Evolutionary conservation across 2,113 vertebrate genomes (phyloP).

Genomic region (Cyprinodon variegatus): DNA sequence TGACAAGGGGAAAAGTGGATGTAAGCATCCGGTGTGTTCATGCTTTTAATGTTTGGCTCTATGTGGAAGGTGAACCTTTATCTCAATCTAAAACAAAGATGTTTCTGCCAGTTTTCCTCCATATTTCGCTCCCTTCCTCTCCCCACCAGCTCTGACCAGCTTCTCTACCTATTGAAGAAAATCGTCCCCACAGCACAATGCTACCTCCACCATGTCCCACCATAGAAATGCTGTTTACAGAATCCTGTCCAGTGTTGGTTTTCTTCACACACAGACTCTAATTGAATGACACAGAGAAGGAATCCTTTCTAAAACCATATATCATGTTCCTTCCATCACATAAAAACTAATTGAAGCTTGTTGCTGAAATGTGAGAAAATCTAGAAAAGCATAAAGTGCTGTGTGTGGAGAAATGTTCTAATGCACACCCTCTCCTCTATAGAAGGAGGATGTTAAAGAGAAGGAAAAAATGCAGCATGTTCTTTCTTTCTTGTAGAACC

Average conservation of each 20-base stretch:
- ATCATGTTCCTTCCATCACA: neutral
- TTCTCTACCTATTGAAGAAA: too few relatives aligned
- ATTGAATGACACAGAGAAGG: neutral
- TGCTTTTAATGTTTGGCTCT: too few relatives aligned
- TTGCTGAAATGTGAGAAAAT: neutral
- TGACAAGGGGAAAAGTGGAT: too few relatives aligned
- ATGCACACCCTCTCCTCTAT: constrained; percentile 28
- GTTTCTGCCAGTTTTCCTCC: too few relatives aligned
- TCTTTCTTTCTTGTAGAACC: constrained; percentile 46
- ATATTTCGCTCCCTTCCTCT: too few relatives aligned
- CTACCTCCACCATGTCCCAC: neutral
- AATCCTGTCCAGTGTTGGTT: too few relatives aligned
- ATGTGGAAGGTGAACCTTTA: too few relatives aligned
- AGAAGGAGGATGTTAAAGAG: constrained; percentile 2
- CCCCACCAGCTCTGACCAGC: too few relatives aligned
- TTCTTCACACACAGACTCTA: too few relatives aligned
- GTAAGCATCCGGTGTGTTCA: too few relatives aligned
- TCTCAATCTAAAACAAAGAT: too few relatives aligned
- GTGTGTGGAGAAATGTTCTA: constrained; percentile 42
- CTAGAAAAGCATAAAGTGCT: neutral
- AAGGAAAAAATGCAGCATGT: constrained; percentile 33
- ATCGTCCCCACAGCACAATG: too few relatives aligned
- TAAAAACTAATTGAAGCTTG: neutral
- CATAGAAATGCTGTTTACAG: neutral
- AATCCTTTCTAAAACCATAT: neutral